Evolutionary conservation across 1,140 invertebrate genomes (phyloP).

Genomic region (Lineus longissimus): DNA sequence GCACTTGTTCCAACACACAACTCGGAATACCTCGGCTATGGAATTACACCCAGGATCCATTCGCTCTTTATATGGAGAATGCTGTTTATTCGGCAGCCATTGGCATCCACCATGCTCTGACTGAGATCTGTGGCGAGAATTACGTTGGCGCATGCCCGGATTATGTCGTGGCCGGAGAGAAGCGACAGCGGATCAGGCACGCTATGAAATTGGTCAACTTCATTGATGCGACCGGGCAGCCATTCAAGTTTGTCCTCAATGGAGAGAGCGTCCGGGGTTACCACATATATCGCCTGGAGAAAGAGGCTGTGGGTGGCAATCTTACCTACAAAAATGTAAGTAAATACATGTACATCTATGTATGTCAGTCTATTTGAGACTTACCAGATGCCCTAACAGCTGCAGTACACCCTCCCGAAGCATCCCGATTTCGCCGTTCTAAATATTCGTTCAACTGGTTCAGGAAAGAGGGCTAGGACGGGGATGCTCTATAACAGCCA

Average conservation of each 20-base stretch:
- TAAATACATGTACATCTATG: neutral
- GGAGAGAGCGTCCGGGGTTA: constrained; percentile 48
- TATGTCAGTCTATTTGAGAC: neutral
- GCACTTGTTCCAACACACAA: constrained; percentile 16
- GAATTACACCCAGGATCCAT: constrained; percentile 45
- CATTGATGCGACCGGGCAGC: constrained; percentile 41
- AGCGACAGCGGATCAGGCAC: constrained; percentile 29
- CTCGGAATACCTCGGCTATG: neutral
- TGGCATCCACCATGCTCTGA: constrained; percentile 35
- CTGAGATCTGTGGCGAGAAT: constrained; percentile 21
- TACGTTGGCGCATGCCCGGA: constrained; percentile 2
- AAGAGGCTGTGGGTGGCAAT: neutral
- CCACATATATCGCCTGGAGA: constrained; percentile 37
- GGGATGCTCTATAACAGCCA: too few species aligned
- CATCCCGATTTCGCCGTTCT: too few species aligned
- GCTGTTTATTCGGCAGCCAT: constrained; percentile 43
- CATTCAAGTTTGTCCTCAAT: constrained; percentile 30
- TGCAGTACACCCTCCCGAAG: too few species aligned
- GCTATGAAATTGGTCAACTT: constrained; percentile 35
- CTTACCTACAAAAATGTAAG: constrained; percentile 10
- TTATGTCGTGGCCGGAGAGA: constrained; percentile 24
- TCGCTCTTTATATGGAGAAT: constrained; percentile 46
- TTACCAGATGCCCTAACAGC: too few species aligned
- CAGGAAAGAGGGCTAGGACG: too few species aligned
- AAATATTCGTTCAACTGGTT: too few species aligned